phyloP scores from a whole-genome alignment of 2,797 vertebrate genomes.

The Triplophysa yarkandensis region DNA sequence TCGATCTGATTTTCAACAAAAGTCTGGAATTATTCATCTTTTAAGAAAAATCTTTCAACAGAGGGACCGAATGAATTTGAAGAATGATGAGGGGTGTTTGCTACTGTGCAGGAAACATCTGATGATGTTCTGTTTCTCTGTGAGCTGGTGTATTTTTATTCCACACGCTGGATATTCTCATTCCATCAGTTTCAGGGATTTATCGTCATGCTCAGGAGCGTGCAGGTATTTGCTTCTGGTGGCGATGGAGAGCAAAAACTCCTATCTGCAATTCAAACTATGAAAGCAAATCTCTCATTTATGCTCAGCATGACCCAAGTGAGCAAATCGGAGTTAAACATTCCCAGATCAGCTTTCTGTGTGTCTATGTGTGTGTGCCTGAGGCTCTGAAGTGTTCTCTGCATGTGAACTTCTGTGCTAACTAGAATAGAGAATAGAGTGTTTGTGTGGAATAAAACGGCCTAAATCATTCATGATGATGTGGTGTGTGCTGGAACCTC shows the following conservation, averaged over 20 bases:
- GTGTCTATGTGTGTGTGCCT: not conserved
- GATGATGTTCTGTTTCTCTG: not conserved
- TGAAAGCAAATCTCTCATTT: not conserved
- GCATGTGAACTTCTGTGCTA: not conserved
- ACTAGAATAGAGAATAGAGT: not conserved
- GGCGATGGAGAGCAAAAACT: not conserved
- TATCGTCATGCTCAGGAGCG: constrained; percentile 8
- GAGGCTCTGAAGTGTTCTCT: not conserved
- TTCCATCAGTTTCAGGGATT: constrained; percentile 22
- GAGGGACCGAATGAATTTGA: too few species aligned
- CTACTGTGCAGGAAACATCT: too few species aligned
- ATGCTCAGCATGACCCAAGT: constrained; percentile 21
- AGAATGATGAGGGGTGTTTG: not conserved
- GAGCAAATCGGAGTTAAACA: not conserved
- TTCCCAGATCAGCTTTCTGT: not conserved
- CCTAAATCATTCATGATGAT: constrained; percentile 62
- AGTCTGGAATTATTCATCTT: too few species aligned
- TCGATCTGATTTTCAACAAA: too few species aligned
- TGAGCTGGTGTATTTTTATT: not conserved
- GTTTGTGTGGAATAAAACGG: constrained; percentile 18
- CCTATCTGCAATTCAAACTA: constrained; percentile 28
- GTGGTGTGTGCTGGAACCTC: constrained; percentile 46
- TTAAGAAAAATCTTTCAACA: not conserved
- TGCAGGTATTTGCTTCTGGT: constrained; percentile 27
- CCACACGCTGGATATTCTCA: not conserved